phyloP scores from a whole-genome alignment of 2,113 vertebrate genomes.

The Sisor rabdophorus region DNA sequence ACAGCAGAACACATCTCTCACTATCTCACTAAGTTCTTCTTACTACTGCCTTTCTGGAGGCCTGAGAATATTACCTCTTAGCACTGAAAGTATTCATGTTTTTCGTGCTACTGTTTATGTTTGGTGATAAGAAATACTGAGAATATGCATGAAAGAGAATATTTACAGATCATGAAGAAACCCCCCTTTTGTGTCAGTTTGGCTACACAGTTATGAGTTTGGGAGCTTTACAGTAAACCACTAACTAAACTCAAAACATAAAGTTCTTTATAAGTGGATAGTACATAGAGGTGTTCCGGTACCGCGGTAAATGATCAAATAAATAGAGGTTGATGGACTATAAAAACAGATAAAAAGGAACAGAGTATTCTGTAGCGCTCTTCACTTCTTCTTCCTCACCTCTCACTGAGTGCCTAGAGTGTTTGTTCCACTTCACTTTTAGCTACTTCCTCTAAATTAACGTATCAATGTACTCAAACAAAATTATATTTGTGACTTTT shows the following conservation, averaged over 20 bases:
- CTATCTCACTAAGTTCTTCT: conserved; percentile 67
- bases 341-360: conserved; percentile 44
- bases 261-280: conserved; percentile 1
- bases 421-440: conserved; percentile 22
- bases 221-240: not conserved
- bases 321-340: not conserved
- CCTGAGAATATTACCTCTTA: not conserved
- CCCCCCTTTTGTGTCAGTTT: not conserved
- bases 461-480: not conserved
- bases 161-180: not conserved
- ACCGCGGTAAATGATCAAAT: not conserved
- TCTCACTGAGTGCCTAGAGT: conserved; percentile 32
- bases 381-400: conserved; percentile 51
- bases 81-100: not conserved
- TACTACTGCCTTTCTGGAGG: conserved; percentile 53
- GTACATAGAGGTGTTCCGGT: not conserved
- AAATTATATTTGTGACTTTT: not conserved
- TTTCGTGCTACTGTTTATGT: not conserved
- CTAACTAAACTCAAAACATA: not conserved
- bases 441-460: conserved; percentile 40
- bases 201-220: not conserved
- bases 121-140: not conserved
- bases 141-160: not conserved
- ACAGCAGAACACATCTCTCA: conserved; percentile 63
- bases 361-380: conserved; percentile 35